Conservation (phyloP, 2,888 invertebrate genomes). For the Augiades crinisus region DNA sequence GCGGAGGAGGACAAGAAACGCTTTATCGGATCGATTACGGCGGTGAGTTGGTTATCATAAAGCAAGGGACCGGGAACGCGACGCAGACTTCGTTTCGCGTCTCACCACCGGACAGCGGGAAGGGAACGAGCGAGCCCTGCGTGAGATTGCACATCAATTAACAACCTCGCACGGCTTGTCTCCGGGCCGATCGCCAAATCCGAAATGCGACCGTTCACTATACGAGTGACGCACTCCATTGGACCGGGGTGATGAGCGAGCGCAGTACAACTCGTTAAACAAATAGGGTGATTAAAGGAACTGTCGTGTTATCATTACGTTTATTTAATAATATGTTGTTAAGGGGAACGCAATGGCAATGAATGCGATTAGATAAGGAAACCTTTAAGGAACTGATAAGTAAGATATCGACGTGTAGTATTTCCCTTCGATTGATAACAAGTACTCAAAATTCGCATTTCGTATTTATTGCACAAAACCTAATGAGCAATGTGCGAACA, state of each 20-base stretch:
- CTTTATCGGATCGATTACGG: slow-evolving; percentile 40
- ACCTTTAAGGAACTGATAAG: slow-evolving; percentile 29
- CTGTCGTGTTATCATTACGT: slow-evolving; percentile 26
- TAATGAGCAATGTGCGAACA: no score
- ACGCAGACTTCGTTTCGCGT: slow-evolving; percentile 30
- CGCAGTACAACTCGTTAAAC: slow-evolving; percentile 2
- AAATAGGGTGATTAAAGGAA: slow-evolving; percentile 28
- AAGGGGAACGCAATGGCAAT: slow-evolving; percentile 27
- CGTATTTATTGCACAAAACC: no score
- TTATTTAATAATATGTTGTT: slow-evolving; percentile 33
- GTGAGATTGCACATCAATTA: slow-evolving; percentile 31
- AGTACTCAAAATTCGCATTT: background rate
- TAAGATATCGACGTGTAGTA: slow-evolving; percentile 3
- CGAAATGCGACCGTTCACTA: slow-evolving; percentile 33
- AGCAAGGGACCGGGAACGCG: slow-evolving; percentile 37
- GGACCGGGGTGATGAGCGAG: background rate
- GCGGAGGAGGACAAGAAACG: slow-evolving; percentile 34
- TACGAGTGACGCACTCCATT: slow-evolving; percentile 27
- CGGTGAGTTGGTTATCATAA: slow-evolving; percentile 41
- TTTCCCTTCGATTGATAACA: slow-evolving; percentile 10
- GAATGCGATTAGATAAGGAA: slow-evolving; percentile 33
- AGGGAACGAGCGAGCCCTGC: slow-evolving; percentile 25
- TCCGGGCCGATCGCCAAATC: slow-evolving; percentile 36
- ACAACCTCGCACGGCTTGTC: slow-evolving; percentile 28
- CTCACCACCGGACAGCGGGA: slow-evolving; percentile 22